Evolutionary conservation across 2,797 vertebrate species (phyloP).

Genomic region (Sphenopsis melanotis): DNA sequence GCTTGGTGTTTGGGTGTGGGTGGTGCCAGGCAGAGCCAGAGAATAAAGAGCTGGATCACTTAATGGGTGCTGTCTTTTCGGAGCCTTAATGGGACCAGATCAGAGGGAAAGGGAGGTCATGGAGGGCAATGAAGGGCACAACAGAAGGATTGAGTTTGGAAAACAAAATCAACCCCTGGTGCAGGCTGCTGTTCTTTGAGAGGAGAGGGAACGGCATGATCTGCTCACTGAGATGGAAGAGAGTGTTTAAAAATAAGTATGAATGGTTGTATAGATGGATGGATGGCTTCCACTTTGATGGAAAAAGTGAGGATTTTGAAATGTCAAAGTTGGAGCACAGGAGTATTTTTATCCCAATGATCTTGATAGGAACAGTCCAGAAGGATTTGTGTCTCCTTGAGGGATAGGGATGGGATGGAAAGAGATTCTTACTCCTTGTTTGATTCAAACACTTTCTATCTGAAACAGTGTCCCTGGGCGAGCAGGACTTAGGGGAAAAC

Average conservation of each 20-base stretch:
- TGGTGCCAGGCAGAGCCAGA: neutral
- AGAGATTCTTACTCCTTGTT: neutral
- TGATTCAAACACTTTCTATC: neutral
- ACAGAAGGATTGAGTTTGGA: neutral
- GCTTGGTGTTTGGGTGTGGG: neutral
- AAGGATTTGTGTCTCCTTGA: neutral
- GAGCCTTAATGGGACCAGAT: neutral
- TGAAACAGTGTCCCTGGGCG: accelerated
- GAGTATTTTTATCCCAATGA: neutral
- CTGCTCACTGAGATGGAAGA: accelerated
- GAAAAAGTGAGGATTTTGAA: slow-evolving; percentile 19
- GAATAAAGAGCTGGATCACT: neutral
- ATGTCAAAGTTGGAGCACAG: neutral
- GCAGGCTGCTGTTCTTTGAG: neutral
- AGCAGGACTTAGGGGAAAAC: neutral
- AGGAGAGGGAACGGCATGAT: neutral
- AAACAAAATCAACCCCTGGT: neutral
- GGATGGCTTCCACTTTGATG: neutral
- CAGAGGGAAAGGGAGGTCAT: neutral
- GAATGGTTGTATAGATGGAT: neutral
- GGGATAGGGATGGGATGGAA: neutral
- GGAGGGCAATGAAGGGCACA: neutral
- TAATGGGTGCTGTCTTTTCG: accelerated
- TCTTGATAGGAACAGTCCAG: neutral
- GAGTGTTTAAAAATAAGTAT: neutral